Evolutionary conservation across 1,140 invertebrate species (phyloP).

Genomic region (Drosophila parvula): DNA sequence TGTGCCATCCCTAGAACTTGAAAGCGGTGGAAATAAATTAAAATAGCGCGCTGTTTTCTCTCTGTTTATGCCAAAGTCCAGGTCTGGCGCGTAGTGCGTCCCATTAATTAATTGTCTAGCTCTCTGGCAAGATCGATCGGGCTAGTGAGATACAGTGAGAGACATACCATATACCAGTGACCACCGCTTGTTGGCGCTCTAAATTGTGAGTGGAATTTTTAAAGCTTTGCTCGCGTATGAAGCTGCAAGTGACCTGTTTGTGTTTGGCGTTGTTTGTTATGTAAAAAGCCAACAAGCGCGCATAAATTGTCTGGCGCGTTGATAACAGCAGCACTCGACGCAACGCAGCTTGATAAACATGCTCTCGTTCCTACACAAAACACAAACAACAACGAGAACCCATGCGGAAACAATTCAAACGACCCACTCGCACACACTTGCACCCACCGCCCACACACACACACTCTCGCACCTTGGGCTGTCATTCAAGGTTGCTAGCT

Average conservation of each 20-base stretch:
- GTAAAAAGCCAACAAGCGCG: slow-evolving; percentile 42
- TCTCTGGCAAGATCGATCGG: not conserved
- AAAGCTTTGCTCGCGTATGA: not conserved
- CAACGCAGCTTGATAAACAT: slow-evolving; percentile 54
- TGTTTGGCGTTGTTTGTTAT: slow-evolving; percentile 45
- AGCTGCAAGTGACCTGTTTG: slow-evolving; percentile 3
- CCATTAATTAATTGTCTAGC: slow-evolving; percentile 9
- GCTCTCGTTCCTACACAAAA: slow-evolving; percentile 8
- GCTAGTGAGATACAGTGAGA: not conserved
- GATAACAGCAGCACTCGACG: slow-evolving; percentile 34
- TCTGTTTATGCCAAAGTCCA: slow-evolving; percentile 35
- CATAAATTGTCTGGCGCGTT: slow-evolving; percentile 34
- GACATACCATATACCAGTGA: not conserved
- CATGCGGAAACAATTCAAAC: slow-evolving; percentile 52
- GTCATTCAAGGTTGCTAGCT: slow-evolving; percentile 61
- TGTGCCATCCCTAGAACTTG: slow-evolving; percentile 18
- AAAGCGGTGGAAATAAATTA: not conserved
- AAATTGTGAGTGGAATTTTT: not conserved
- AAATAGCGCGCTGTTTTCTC: slow-evolving; percentile 35
- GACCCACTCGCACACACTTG: slow-evolving; percentile 10
- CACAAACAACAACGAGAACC: slow-evolving; percentile 24
- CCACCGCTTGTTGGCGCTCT: not conserved
- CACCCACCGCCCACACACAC: slow-evolving; percentile 13
- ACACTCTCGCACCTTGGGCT: slow-evolving; percentile 44
- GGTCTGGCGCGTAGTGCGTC: not conserved